Conservation (phyloP, 2,888 invertebrate species). For the Alentia gelatinosa region DNA sequence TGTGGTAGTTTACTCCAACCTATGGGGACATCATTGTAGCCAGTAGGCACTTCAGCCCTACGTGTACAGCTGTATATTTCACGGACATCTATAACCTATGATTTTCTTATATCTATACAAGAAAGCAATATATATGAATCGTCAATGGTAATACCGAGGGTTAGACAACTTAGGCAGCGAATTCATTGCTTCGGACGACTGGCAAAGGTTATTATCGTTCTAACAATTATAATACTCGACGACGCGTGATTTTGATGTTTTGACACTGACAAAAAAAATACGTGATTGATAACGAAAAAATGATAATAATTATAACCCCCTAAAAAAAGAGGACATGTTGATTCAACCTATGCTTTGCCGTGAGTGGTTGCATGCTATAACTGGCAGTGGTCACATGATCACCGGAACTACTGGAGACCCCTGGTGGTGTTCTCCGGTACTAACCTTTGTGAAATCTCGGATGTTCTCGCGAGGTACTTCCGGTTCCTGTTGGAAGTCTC, state of each 20-base stretch:
- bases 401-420: neutral
- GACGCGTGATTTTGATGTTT: neutral
- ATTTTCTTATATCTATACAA: slow-evolving; percentile 44
- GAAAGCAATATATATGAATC: slow-evolving; percentile 43
- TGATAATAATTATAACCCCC: neutral
- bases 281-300: neutral
- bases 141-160: neutral
- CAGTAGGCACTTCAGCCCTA: slow-evolving; percentile 12
- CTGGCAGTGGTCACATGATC: neutral
- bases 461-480: neutral
- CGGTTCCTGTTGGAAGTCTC: neutral
- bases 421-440: slow-evolving; percentile 29
- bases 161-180: slow-evolving; percentile 22
- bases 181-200: neutral
- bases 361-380: too few species aligned
- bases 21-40: neutral
- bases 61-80: slow-evolving; percentile 46
- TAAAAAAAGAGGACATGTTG: neutral
- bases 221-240: neutral
- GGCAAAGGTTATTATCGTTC: neutral
- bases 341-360: too few species aligned
- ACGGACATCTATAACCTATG: slow-evolving; percentile 12
- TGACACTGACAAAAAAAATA: neutral
- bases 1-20: neutral
- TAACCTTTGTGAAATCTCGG: neutral